A percentile compares a stretch with the other conserved stretches of the same genome.
phyloP scores from a whole-genome alignment of 2,888 invertebrate species.

The Plusia festucae region DNA sequence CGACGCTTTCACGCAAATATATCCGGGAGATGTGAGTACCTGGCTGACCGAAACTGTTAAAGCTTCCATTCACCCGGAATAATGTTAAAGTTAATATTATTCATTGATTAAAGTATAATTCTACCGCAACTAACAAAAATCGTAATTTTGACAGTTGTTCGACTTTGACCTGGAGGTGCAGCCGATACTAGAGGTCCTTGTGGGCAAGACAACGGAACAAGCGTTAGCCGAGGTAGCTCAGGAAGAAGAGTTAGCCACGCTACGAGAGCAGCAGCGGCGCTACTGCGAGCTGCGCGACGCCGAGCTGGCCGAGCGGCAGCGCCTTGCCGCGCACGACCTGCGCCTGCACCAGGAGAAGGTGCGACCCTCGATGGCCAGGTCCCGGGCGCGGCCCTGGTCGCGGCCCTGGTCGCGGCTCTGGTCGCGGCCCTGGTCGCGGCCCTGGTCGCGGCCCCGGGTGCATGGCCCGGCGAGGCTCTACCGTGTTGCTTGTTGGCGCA shows the following conservation, averaged over 20 bases:
- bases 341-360: slow-evolving; percentile 92
- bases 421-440: neutral
- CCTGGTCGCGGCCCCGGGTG: neutral
- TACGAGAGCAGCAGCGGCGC: slow-evolving; percentile 93
- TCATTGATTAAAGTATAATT: neutral
- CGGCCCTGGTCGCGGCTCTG: neutral
- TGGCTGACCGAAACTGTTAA: too few relatives aligned
- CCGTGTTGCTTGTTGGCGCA: slow-evolving; percentile 58
- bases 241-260: slow-evolving; percentile 96
- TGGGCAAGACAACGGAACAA: slow-evolving; percentile 97
- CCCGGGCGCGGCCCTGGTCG: neutral
- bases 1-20: slow-evolving; percentile 95
- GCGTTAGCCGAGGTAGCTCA: slow-evolving; percentile 96
- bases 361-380: neutral
- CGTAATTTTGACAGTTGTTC: slow-evolving; percentile 90
- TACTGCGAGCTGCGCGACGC: slow-evolving; percentile 92
- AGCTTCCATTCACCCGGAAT: too few relatives aligned
- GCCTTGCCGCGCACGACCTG: slow-evolving; percentile 94
- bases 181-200: slow-evolving; percentile 96
- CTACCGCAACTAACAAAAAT: neutral
- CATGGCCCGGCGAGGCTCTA: neutral
- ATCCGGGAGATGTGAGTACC: slow-evolving; percentile 94
- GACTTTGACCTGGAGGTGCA: slow-evolving; percentile 97
- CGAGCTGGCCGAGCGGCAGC: slow-evolving; percentile 94
- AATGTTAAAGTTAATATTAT: too few relatives aligned